Evolutionary conservation across 1,140 invertebrate species (phyloP).

Genomic region (Kradibia gibbosae): DNA sequence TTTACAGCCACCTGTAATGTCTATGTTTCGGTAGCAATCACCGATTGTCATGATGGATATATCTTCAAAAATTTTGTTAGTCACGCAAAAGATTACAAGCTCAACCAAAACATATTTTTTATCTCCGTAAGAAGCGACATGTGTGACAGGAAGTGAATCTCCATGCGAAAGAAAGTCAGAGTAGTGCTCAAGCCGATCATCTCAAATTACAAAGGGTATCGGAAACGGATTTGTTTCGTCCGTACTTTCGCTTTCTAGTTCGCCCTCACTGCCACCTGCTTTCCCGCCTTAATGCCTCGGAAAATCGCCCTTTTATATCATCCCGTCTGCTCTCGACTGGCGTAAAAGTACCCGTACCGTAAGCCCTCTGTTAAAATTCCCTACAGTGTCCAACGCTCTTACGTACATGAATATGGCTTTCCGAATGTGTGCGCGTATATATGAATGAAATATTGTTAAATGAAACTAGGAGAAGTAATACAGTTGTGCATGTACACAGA

Average conservation of each 20-base stretch:
- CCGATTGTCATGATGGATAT: no score
- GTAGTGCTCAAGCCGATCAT: constrained; percentile 63
- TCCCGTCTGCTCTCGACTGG: background rate
- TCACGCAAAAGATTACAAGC: background rate
- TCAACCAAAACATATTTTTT: background rate
- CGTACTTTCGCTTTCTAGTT: constrained; percentile 26
- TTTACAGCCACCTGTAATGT: no score
- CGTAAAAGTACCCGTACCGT: constrained; percentile 34
- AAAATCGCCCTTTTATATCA: constrained; percentile 50
- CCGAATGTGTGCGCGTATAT: background rate
- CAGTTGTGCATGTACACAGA: background rate
- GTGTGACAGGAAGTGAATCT: constrained; percentile 59
- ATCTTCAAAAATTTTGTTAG: constrained; percentile 15
- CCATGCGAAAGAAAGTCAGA: constrained; percentile 31
- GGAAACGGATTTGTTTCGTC: constrained; percentile 67
- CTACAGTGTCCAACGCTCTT: constrained; percentile 19
- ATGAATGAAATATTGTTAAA: background rate
- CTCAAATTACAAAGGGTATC: constrained; percentile 70
- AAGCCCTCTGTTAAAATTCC: constrained; percentile 39
- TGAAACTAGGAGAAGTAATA: constrained; percentile 17
- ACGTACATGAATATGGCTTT: background rate
- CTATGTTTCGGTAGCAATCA: no score
- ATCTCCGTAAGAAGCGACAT: constrained; percentile 51
- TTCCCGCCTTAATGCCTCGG: constrained; percentile 43
- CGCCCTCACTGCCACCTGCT: constrained; percentile 12